These are phyloP conservation scores for Carettochelys insculpta DNA, from an alignment of 2,113 vertebrate species.

Conservation along the genomic window DNA sequence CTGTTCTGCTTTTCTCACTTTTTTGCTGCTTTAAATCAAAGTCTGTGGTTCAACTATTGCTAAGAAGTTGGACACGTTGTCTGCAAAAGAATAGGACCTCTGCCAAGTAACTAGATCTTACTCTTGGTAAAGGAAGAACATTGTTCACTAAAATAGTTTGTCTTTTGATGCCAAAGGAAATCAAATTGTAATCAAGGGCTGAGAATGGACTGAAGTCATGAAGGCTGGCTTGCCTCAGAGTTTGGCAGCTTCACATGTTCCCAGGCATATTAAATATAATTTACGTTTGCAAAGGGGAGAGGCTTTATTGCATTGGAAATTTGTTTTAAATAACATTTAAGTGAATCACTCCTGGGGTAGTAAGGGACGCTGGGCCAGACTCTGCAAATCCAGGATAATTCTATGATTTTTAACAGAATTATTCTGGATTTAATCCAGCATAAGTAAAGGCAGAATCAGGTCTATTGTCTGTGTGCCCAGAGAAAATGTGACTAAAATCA, in stretches of 20 bases:
- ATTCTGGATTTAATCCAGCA: background rate
- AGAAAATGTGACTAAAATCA: background rate
- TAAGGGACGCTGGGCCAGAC: background rate
- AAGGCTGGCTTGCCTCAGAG: constrained; percentile 79
- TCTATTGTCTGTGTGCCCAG: background rate
- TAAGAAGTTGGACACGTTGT: constrained; percentile 64
- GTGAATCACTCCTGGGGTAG: constrained; percentile 37
- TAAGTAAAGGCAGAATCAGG: background rate
- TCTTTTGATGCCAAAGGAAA: constrained; percentile 91
- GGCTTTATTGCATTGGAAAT: constrained; percentile 73
- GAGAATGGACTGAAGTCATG: constrained; percentile 88
- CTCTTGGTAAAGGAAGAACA: constrained; percentile 87
- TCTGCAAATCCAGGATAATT: constrained; percentile 35
- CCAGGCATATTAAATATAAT: constrained; percentile 84
- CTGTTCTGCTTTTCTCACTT: constrained; percentile 59
- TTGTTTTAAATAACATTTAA: constrained; percentile 74
- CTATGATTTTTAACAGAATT: constrained; percentile 3
- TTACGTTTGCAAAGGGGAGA: constrained; percentile 75
- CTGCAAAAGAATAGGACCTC: constrained; percentile 66
- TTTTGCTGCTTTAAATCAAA: constrained; percentile 62
- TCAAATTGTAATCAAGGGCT: constrained; percentile 84
- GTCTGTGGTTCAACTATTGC: constrained; percentile 47
- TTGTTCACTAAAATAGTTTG: constrained; percentile 93
- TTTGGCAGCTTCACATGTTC: constrained; percentile 80
- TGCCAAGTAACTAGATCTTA: constrained; percentile 75